Percentiles rank a stretch among this genome's conserved stretches.
Conservation (phyloP, 2,113 vertebrate genomes). For the Erythrocercus mccallii region DNA sequence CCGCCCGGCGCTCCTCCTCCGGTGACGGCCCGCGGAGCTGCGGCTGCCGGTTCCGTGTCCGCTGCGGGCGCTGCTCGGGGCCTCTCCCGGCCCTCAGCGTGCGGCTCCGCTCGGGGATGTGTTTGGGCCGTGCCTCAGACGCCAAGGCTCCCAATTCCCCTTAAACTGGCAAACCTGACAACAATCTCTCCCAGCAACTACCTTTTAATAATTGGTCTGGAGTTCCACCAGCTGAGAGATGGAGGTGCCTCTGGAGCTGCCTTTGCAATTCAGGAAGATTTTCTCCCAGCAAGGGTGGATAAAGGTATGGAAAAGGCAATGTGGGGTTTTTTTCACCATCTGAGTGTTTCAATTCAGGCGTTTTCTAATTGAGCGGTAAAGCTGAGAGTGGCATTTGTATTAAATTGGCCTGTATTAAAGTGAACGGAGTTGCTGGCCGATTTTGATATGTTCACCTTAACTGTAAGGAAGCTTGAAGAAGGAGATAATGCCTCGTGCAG, state of each 20-base stretch:
- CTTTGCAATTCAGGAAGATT: not conserved
- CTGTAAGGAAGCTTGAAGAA: not conserved
- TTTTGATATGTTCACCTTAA: not conserved
- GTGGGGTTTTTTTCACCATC: not conserved
- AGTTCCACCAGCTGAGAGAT: not conserved
- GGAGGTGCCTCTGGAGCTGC: not conserved
- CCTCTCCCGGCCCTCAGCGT: not conserved
- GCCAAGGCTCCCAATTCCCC: fast-evolving
- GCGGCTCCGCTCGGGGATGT: fast-evolving
- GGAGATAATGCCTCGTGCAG: not conserved
- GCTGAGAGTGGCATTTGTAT: not conserved
- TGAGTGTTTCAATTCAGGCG: not conserved
- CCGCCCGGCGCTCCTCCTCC: not conserved
- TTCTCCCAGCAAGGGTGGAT: not conserved
- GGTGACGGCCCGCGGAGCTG: fast-evolving
- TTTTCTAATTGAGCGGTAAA: not conserved
- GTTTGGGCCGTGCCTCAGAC: not conserved
- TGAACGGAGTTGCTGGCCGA: not conserved
- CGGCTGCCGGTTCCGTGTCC: no score
- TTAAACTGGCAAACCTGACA: not conserved
- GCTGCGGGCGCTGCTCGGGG: not conserved
- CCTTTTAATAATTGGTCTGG: not conserved
- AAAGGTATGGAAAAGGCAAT: not conserved
- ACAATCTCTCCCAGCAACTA: fast-evolving
- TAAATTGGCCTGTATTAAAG: not conserved